Evolutionary conservation across 2,888 invertebrate genomes (phyloP).

Genomic region (Noctua fimbriata): DNA sequence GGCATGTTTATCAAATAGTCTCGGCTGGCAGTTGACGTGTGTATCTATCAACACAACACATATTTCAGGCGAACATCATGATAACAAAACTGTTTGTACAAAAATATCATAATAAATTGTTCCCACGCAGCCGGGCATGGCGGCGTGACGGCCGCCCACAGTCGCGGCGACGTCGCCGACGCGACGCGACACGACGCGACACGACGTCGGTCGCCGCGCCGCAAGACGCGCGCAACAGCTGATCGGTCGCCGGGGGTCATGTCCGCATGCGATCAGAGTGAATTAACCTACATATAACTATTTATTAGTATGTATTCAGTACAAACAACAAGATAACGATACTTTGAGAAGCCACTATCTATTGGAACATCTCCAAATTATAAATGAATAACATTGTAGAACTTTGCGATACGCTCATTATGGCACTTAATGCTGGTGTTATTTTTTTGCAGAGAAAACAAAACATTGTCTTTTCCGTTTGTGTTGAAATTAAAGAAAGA

Average conservation of each 20-base stretch:
- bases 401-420: not conserved
- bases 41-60: constrained; percentile 50
- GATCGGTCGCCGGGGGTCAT: not conserved
- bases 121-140: constrained; percentile 38
- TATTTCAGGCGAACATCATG: constrained; percentile 50
- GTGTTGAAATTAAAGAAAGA: constrained; percentile 2
- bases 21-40: constrained; percentile 42
- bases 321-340: constrained; percentile 47
- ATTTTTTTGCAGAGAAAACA: not conserved
- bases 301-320: constrained; percentile 50
- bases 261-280: not conserved
- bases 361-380: constrained; percentile 37
- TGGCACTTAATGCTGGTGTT: not conserved
- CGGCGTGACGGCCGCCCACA: not conserved
- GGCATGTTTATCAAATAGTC: constrained; percentile 60
- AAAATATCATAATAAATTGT: constrained; percentile 51
- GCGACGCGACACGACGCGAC: not conserved
- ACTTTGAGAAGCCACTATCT: constrained; percentile 16
- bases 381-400: not conserved
- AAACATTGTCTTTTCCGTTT: not conserved
- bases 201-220: not conserved
- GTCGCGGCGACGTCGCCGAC: not conserved
- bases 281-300: constrained; percentile 56
- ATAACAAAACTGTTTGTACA: constrained; percentile 53
- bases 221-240: constrained; percentile 12